Percentiles rank a stretch among this genome's conserved stretches.
phyloP scores from a whole-genome alignment of 1,140 invertebrate species.

The Apis dorsata region DNA sequence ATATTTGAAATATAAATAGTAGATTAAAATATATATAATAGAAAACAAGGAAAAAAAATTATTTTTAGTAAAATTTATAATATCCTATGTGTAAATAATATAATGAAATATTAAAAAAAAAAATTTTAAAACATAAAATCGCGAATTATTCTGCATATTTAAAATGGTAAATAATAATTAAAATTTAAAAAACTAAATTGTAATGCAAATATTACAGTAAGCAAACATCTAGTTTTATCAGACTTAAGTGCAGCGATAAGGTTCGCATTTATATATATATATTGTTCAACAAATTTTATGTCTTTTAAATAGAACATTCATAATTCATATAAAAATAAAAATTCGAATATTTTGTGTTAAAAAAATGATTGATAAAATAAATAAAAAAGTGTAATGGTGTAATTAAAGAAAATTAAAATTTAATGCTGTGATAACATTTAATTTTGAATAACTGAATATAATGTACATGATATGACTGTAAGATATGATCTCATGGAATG shows the following conservation, averaged over 20 bases:
- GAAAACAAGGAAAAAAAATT: too few relatives aligned
- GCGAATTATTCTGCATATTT: background rate
- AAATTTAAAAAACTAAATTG: background rate
- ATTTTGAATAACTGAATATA: background rate
- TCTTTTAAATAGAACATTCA: background rate
- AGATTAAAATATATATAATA: too few relatives aligned
- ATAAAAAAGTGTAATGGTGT: too few relatives aligned
- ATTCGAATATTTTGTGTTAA: background rate
- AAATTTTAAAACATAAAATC: too few relatives aligned
- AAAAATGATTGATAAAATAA: background rate
- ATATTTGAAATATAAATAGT: too few relatives aligned
- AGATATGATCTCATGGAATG: background rate
- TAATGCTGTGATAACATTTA: background rate
- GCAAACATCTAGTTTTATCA: background rate
- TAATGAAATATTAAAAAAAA: too few relatives aligned
- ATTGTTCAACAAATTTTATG: background rate
- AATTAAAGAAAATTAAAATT: background rate
- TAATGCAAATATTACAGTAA: background rate
- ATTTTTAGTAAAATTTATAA: too few relatives aligned
- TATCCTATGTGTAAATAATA: too few relatives aligned
- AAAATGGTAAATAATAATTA: too few relatives aligned
- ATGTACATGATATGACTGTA: background rate
- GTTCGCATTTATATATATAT: too few relatives aligned
- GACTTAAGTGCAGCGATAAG: background rate
- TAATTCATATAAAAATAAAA: background rate